phyloP scores from a whole-genome alignment of 2,113 vertebrate species.

The Potamarius usumacintae region DNA sequence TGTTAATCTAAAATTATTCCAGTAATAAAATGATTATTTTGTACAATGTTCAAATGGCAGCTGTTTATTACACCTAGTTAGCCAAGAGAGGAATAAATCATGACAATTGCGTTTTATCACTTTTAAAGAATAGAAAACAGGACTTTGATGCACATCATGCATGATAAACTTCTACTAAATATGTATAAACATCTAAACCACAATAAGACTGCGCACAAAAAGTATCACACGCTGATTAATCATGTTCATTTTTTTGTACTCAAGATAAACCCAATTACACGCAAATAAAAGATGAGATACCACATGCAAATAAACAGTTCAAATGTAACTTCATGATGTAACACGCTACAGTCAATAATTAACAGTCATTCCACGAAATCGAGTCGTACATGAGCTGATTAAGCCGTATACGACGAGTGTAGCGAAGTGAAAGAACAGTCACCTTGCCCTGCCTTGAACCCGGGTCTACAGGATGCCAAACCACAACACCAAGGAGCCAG shows the following conservation, averaged over 20 bases:
- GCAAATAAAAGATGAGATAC: neutral
- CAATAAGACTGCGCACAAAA: no score
- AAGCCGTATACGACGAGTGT: no score
- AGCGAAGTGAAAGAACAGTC: no score
- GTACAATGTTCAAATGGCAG: neutral
- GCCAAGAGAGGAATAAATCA: neutral
- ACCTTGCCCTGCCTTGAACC: no score
- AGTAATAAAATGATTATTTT: conserved; percentile 40
- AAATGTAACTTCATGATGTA: neutral
- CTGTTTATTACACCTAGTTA: conserved; percentile 10
- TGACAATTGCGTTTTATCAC: no score
- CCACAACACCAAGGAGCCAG: no score
- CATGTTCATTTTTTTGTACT: neutral
- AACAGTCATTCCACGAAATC: no score
- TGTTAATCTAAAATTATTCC: conserved; percentile 24
- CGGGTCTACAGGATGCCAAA: no score
- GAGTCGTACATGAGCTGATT: no score
- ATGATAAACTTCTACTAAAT: neutral
- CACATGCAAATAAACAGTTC: neutral
- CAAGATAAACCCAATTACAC: neutral
- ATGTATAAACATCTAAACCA: neutral
- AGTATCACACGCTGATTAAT: no score
- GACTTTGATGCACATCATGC: neutral
- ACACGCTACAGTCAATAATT: neutral
- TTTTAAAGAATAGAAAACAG: neutral